Conservation (phyloP, 2,888 invertebrate genomes). For the Ormyrus nitidulus region DNA sequence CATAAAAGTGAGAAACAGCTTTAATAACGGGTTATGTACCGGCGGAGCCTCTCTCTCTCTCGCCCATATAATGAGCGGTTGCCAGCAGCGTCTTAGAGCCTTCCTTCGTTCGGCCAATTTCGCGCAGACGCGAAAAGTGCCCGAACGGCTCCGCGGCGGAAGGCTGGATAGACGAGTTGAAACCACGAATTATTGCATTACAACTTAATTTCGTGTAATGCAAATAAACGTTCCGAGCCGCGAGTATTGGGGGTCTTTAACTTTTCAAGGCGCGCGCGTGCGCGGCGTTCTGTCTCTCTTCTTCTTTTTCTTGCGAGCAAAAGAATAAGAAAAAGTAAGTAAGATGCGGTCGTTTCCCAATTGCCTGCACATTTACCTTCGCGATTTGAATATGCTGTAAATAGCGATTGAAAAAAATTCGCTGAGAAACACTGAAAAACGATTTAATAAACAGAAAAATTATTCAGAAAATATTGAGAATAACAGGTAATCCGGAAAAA, state of each 20-base stretch:
- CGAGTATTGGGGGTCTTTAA: conserved; percentile 38
- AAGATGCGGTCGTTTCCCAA: too few relatives aligned
- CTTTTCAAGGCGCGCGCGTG: conserved; percentile 25
- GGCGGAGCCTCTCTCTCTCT: conserved; percentile 53
- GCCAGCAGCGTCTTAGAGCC: conserved; percentile 55
- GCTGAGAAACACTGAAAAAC: too few relatives aligned
- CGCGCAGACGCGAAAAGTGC: conserved; percentile 27
- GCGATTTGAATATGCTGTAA: too few relatives aligned
- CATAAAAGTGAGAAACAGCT: conserved; percentile 74
- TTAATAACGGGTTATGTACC: conserved; percentile 69
- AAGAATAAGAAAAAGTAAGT: neutral
- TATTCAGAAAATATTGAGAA: too few relatives aligned
- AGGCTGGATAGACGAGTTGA: neutral
- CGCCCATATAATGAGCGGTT: conserved; percentile 68
- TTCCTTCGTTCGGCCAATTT: conserved; percentile 23
- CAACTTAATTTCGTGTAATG: conserved; percentile 56
- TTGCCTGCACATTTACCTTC: too few relatives aligned
- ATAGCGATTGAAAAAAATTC: too few relatives aligned
- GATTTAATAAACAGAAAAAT: too few relatives aligned
- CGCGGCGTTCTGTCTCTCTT: neutral
- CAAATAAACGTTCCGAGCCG: conserved; percentile 54
- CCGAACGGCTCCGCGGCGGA: neutral
- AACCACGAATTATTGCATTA: conserved; percentile 64
- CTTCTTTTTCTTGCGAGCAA: conserved; percentile 40
- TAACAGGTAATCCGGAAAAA: neutral